A percentile compares a stretch with the other conserved stretches of the same genome.
phyloP scores from a whole-genome alignment of 2,888 invertebrate genomes.

The Coelinius sp. region DNA sequence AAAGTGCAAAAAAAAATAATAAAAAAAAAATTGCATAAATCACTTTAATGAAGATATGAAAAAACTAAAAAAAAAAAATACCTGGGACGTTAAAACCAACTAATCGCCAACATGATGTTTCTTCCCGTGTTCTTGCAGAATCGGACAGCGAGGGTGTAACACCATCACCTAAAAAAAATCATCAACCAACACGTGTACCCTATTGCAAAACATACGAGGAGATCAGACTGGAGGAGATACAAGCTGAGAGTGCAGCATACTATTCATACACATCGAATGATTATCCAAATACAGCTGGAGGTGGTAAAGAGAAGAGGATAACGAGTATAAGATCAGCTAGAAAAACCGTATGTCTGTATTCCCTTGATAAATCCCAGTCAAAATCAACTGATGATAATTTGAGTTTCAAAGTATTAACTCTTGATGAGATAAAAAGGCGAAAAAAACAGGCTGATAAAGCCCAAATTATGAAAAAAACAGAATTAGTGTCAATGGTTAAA shows the following conservation, averaged over 20 bases:
- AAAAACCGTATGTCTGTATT: constrained; percentile 47
- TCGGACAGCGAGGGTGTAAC: constrained; percentile 80
- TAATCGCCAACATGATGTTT: constrained; percentile 35
- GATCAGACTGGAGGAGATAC: constrained; percentile 78
- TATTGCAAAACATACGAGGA: constrained; percentile 78
- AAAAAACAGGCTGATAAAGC: constrained; percentile 39
- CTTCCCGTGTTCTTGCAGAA: constrained; percentile 80
- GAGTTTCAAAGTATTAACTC: constrained; percentile 72
- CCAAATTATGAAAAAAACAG: too few species aligned
- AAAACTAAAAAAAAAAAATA: constrained; percentile 26
- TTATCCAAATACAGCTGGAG: constrained; percentile 49
- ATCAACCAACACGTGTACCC: constrained; percentile 67
- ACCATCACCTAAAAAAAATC: constrained; percentile 74
- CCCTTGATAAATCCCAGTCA: constrained; percentile 28
- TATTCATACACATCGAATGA: constrained; percentile 76
- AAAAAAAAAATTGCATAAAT: constrained; percentile 27
- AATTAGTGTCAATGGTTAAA: background rate
- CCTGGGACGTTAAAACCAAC: constrained; percentile 34
- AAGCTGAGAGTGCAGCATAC: constrained; percentile 81
- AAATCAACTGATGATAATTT: constrained; percentile 37
- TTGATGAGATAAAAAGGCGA: constrained; percentile 72
- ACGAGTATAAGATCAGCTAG: constrained; percentile 45
- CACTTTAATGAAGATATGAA: constrained; percentile 27
- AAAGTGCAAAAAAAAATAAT: constrained; percentile 37
- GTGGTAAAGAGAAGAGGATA: constrained; percentile 62